phyloP scores from a whole-genome alignment of 2,797 vertebrate species.

The Numenius phaeopus region DNA sequence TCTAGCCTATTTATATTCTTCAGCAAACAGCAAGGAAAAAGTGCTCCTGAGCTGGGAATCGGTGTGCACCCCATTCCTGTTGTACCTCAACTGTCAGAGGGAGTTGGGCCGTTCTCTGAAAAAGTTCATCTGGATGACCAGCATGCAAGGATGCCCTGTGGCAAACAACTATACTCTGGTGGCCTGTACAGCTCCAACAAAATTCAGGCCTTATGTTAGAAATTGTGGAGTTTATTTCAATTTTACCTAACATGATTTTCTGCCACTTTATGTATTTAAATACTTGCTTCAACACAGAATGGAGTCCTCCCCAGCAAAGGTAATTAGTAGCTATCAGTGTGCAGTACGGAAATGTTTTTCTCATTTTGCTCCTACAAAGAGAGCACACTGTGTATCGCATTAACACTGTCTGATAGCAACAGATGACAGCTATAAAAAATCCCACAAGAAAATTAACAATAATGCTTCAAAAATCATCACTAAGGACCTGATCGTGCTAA shows the following conservation, averaged over 20 bases:
- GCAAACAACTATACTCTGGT: not conserved
- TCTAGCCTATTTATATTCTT: constrained; percentile 43
- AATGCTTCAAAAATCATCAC: constrained; percentile 76
- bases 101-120: not conserved
- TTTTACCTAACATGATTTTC: constrained; percentile 53
- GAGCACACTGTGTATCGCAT: constrained; percentile 75
- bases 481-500: constrained; percentile 75
- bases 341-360: constrained; percentile 75
- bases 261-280: constrained; percentile 68
- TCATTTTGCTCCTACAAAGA: constrained; percentile 73
- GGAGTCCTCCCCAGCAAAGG: constrained; percentile 66
- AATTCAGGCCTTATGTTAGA: constrained; percentile 2
- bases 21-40: constrained; percentile 23
- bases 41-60: not conserved
- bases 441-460: constrained; percentile 78
- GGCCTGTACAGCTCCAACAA: not conserved
- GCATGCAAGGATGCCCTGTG: not conserved
- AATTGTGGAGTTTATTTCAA: constrained; percentile 18
- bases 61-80: not conserved
- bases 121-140: not conserved
- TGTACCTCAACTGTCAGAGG: not conserved
- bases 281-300: constrained; percentile 70
- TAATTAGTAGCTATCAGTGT: constrained; percentile 80
- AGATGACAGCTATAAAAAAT: constrained; percentile 75
- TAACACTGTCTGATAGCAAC: constrained; percentile 70